These are phyloP conservation scores for Neodiprion fabricii DNA, from an alignment of 1,140 invertebrate genomes.

Conservation along the genomic window DNA sequence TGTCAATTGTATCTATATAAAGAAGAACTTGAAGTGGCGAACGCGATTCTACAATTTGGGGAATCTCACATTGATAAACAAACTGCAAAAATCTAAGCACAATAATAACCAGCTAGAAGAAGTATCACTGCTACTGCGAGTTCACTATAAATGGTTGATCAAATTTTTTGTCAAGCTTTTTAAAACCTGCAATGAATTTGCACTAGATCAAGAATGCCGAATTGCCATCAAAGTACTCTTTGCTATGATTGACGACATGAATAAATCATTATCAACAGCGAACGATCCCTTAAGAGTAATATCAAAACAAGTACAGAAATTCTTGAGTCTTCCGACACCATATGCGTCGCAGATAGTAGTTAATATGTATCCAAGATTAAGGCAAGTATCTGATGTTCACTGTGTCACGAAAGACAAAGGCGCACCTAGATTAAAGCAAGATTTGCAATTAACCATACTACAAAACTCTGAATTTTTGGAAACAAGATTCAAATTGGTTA, in stretches of 20 bases:
- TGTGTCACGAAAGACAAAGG: slow-evolving; percentile 27
- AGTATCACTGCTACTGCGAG: slow-evolving; percentile 40
- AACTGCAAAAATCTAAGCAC: slow-evolving; percentile 33
- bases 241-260: slow-evolving; percentile 29
- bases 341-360: slow-evolving; percentile 41
- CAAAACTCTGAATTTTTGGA: slow-evolving; percentile 25
- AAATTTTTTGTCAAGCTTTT: slow-evolving; percentile 43
- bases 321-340: slow-evolving; percentile 39
- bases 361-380: slow-evolving; percentile 25
- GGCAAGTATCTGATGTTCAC: slow-evolving; percentile 28
- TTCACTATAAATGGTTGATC: slow-evolving; percentile 54
- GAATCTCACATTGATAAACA: slow-evolving; percentile 30
- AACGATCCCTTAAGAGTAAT: slow-evolving; percentile 48
- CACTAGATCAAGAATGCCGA: slow-evolving; percentile 8
- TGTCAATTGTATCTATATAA: slow-evolving; percentile 31
- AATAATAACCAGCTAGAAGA: slow-evolving; percentile 41
- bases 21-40: slow-evolving; percentile 57
- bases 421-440: slow-evolving; percentile 16
- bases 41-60: slow-evolving; percentile 55
- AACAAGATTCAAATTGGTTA: slow-evolving; percentile 31
- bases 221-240: slow-evolving; percentile 22
- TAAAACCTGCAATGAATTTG: not conserved
- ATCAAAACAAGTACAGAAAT: slow-evolving; percentile 42
- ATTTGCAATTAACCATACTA: slow-evolving; percentile 36
- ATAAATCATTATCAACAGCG: slow-evolving; percentile 27